phyloP scores from a whole-genome alignment of 2,888 invertebrate species.

The Tinea trinotella region DNA sequence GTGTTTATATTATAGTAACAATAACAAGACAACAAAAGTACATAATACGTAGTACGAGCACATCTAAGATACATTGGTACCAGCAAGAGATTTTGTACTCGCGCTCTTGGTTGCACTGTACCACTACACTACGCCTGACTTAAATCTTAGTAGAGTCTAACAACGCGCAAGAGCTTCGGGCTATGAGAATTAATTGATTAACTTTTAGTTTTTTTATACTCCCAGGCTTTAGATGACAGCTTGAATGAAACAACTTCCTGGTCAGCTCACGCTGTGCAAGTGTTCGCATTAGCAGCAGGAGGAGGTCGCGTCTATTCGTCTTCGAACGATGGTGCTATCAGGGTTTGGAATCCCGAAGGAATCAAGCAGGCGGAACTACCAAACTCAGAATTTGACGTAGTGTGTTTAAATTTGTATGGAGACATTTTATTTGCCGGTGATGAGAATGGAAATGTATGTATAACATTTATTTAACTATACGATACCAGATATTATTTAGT shows the following conservation, averaged over 20 bases:
- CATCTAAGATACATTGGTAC: no score
- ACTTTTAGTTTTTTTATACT: not conserved
- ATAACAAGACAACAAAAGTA: no score
- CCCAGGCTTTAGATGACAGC: constrained; percentile 2
- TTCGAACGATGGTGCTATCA: constrained; percentile 76
- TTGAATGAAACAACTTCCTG: constrained; percentile 32
- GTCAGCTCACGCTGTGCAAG: constrained; percentile 74
- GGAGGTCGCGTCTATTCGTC: constrained; percentile 69
- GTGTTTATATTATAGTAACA: no score
- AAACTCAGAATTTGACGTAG: constrained; percentile 53
- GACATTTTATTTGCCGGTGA: constrained; percentile 74
- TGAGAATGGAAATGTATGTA: constrained; percentile 74
- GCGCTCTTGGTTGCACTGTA: no score
- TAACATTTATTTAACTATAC: no score
- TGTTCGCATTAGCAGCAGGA: constrained; percentile 71
- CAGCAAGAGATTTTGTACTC: no score
- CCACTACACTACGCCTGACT: no score
- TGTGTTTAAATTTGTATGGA: constrained; percentile 37
- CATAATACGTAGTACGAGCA: no score
- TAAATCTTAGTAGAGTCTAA: no score
- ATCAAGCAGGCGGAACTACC: constrained; percentile 44
- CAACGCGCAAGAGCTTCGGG: no score
- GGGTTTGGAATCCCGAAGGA: constrained; percentile 64
- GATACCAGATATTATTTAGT: no score
- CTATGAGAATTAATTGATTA: no score